These are phyloP conservation scores for Eulemur macaco DNA, from an alignment of 2,113 vertebrate species.

Conservation along the genomic window DNA sequence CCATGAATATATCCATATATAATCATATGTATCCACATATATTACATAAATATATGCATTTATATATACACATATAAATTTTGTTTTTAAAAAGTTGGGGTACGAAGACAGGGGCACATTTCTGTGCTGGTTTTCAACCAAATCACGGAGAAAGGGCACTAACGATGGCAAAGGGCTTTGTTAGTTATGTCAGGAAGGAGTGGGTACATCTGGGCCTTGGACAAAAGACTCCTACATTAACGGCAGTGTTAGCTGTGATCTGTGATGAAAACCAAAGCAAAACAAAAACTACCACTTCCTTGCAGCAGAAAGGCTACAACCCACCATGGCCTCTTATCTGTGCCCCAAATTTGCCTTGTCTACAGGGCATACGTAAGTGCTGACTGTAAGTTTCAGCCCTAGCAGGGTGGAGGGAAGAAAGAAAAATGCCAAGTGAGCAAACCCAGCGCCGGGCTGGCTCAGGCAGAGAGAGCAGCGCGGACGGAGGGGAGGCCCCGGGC, in stretches of 20 bases:
- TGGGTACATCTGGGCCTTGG: background rate
- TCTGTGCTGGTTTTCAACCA: background rate
- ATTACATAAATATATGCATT: background rate
- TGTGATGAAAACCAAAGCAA: background rate
- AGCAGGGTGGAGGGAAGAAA: rapidly evolving
- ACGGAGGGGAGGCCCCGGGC: too few species aligned
- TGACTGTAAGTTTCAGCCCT: background rate
- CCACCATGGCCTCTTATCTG: background rate
- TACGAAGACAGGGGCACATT: background rate
- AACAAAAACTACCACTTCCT: background rate
- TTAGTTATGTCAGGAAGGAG: background rate
- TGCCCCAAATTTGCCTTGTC: background rate
- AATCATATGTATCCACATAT: background rate
- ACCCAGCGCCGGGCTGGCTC: background rate
- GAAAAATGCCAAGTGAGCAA: background rate
- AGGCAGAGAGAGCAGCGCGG: background rate
- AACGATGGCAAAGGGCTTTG: background rate
- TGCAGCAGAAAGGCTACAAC: background rate
- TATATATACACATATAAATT: background rate
- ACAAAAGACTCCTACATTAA: background rate
- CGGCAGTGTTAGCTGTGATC: background rate
- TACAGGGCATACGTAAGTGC: background rate
- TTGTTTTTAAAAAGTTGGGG: background rate
- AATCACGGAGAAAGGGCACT: background rate
- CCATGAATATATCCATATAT: background rate